These are phyloP conservation scores for Belonocnema kinseyi DNA, from an alignment of 1,140 invertebrate species.

Conservation along the genomic window DNA sequence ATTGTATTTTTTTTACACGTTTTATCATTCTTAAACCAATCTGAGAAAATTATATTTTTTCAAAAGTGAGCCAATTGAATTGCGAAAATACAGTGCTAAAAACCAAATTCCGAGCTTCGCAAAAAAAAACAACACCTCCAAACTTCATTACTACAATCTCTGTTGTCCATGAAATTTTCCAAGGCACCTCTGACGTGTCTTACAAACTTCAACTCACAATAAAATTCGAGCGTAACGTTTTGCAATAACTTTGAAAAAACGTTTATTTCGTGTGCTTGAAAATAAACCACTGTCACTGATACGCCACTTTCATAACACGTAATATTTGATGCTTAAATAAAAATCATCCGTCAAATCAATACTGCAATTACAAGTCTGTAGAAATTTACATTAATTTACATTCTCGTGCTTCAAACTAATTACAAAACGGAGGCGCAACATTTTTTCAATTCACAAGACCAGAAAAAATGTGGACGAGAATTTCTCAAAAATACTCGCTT, in stretches of 20 bases:
- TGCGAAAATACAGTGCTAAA: slow-evolving; percentile 5
- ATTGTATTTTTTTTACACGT: slow-evolving; percentile 1
- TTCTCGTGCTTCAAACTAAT: slow-evolving; percentile 19
- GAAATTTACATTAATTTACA: slow-evolving; percentile 30
- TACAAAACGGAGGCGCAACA: slow-evolving; percentile 11
- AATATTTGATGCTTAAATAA: slow-evolving; percentile 11
- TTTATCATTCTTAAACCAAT: background rate
- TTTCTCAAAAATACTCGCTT: background rate
- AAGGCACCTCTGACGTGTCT: slow-evolving; percentile 27
- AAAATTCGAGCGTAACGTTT: background rate
- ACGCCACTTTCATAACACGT: background rate
- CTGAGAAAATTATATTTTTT: slow-evolving; percentile 2
- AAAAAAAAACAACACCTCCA: slow-evolving; percentile 2
- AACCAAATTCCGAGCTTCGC: slow-evolving; percentile 3
- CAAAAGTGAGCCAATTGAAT: slow-evolving; percentile 4
- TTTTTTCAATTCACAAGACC: background rate
- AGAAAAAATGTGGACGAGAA: background rate
- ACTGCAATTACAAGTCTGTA: slow-evolving; percentile 1
- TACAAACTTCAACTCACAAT: slow-evolving; percentile 17
- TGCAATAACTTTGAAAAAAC: slow-evolving; percentile 8
- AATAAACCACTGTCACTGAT: slow-evolving; percentile 6
- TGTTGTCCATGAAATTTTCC: background rate
- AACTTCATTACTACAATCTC: background rate
- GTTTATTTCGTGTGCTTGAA: background rate
- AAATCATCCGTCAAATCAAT: slow-evolving; percentile 22